These are phyloP conservation scores for Mionectes macconnelli DNA, from an alignment of 2,113 vertebrate species.

Conservation along the genomic window DNA sequence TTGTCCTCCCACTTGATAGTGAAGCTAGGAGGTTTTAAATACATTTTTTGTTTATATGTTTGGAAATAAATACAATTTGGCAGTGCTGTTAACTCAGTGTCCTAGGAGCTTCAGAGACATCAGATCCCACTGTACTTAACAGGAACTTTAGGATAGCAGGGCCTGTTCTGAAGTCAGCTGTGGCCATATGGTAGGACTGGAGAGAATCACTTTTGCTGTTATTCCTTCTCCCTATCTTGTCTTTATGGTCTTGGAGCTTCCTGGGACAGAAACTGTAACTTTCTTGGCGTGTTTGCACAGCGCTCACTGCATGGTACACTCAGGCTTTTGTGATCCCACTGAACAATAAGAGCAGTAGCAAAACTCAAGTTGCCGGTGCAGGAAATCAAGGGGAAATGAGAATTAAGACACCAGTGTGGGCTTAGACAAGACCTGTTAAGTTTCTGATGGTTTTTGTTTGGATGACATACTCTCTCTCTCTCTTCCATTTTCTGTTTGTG, in stretches of 20 bases:
- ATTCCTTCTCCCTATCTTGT: neutral
- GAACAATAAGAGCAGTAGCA: neutral
- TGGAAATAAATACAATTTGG: neutral
- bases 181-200: neutral
- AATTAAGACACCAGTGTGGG: neutral
- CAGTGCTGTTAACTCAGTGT: neutral
- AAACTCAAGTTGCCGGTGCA: neutral
- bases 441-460: neutral
- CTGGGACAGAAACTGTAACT: neutral
- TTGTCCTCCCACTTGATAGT: neutral
- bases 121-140: neutral
- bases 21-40: neutral
- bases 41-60: neutral
- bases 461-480: neutral
- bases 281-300: neutral
- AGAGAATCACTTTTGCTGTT: neutral
- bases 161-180: neutral
- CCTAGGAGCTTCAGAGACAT: neutral
- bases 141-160: neutral
- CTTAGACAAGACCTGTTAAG: neutral
- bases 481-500: neutral
- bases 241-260: neutral
- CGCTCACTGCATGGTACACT: fast-evolving
- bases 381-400: neutral
- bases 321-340: neutral